These are phyloP conservation scores for Pemphigus obesinymphae DNA, from an alignment of 1,140 invertebrate species.

Conservation along the genomic window DNA sequence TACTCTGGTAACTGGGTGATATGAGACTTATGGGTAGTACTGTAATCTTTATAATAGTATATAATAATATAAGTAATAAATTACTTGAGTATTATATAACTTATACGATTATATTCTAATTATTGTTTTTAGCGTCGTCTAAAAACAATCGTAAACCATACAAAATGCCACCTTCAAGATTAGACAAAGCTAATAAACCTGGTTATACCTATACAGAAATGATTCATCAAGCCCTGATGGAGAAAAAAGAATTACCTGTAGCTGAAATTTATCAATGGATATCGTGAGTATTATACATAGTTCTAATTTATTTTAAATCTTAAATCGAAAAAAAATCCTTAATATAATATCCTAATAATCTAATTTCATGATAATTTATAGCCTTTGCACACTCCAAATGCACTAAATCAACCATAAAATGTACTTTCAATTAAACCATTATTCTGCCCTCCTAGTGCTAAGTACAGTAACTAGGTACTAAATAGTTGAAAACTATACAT, in stretches of 20 bases:
- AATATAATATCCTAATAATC: background rate
- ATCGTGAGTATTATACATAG: slow-evolving; percentile 76
- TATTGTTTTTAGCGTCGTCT: slow-evolving; percentile 37
- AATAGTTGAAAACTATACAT: too few relatives aligned
- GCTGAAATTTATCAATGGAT: slow-evolving; percentile 88
- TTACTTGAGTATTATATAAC: too few relatives aligned
- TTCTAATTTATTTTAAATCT: background rate
- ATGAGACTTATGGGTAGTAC: too few relatives aligned
- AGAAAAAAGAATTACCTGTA: slow-evolving; percentile 79
- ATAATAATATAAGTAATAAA: too few relatives aligned
- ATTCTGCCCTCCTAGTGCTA: too few relatives aligned
- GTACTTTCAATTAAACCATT: too few relatives aligned
- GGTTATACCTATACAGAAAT: slow-evolving; percentile 82
- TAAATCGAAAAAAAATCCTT: background rate
- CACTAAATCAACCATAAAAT: too few relatives aligned
- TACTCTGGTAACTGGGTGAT: too few relatives aligned
- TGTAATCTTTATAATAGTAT: too few relatives aligned
- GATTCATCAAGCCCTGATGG: slow-evolving; percentile 75
- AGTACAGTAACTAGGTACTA: too few relatives aligned
- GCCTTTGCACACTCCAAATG: too few relatives aligned
- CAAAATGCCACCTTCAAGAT: slow-evolving; percentile 43
- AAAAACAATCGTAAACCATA: slow-evolving; percentile 42
- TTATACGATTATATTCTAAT: slow-evolving; percentile 9
- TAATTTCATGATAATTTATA: background rate
- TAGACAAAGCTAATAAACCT: slow-evolving; percentile 58